Evolutionary conservation across 2,797 vertebrate species (phyloP).

Genomic region (Diplodus sargus): DNA sequence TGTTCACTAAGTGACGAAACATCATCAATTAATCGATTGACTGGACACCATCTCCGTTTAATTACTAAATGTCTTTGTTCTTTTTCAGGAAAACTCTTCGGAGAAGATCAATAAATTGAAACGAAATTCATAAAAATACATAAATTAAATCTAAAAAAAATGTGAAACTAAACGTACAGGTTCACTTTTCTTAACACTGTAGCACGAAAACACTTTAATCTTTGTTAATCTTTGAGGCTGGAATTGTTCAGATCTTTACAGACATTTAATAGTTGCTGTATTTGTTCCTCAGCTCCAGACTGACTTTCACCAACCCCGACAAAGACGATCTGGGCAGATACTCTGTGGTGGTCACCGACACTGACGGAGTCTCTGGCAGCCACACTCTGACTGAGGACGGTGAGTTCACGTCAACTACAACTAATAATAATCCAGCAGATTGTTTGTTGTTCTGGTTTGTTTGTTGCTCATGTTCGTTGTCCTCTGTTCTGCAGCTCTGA

Average conservation of each 20-base stretch:
- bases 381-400: constrained; percentile 90
- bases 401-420: constrained; percentile 63
- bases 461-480: constrained; percentile 10
- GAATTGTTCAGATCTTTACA: background rate
- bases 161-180: no score
- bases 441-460: background rate
- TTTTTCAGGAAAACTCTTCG: no score
- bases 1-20: no score
- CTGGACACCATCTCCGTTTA: no score
- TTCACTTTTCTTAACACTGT: background rate
- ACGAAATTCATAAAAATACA: no score
- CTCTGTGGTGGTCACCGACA: constrained; percentile 92
- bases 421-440: no score
- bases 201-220: background rate
- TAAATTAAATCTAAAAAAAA: no score
- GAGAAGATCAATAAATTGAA: no score
- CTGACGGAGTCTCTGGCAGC: constrained; percentile 92
- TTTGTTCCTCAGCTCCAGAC: constrained; percentile 86
- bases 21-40: no score
- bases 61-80: no score
- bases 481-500: constrained; percentile 84
- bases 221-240: no score
- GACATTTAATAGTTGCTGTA: background rate
- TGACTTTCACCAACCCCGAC: constrained; percentile 91
- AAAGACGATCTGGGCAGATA: constrained; percentile 92